Percentiles rank a stretch among this genome's conserved stretches.
Conservation (phyloP, 2,797 vertebrate genomes). For the Poeciliopsis turneri region DNA sequence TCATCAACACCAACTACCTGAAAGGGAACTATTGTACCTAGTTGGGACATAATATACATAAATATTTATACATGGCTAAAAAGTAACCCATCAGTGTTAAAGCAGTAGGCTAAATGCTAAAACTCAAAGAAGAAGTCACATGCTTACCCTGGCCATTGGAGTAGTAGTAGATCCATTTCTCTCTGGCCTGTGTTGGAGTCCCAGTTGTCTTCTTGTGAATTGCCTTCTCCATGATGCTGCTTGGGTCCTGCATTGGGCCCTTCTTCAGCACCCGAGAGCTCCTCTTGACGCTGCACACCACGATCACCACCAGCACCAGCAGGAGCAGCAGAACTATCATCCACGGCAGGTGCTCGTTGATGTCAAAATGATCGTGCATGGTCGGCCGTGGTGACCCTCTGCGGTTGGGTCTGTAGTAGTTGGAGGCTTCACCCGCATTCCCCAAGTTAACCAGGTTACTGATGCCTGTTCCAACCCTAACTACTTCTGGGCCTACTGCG, state of each 20-base stretch:
- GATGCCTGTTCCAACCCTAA: conserved; percentile 30
- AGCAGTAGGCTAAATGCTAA: neutral
- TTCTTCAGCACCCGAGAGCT: conserved; percentile 95
- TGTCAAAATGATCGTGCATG: conserved; percentile 90
- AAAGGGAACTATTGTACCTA: neutral
- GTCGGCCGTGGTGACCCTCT: conserved; percentile 85
- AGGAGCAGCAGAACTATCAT: conserved; percentile 96
- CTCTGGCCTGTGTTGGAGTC: conserved; percentile 81
- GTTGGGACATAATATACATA: neutral
- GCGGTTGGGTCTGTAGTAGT: conserved; percentile 82
- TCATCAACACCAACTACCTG: neutral
- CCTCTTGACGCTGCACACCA: conserved; percentile 92
- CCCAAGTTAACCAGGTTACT: conserved; percentile 43
- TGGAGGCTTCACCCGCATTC: conserved; percentile 37
- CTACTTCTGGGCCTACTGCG: conserved; percentile 70
- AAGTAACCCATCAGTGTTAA: neutral
- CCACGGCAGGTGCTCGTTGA: conserved; percentile 97
- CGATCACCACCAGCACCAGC: conserved; percentile 91
- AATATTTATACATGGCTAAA: neutral
- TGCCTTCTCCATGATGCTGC: conserved; percentile 93
- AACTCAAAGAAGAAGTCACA: neutral
- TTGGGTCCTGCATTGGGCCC: conserved; percentile 93
- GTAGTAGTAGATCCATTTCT: conserved; percentile 97
- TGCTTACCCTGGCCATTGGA: conserved; percentile 93
- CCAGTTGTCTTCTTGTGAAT: conserved; percentile 88